Base-by-base conservation (phyloP, 1,140 invertebrate genomes). In the Streblospio benedicti region DNA sequence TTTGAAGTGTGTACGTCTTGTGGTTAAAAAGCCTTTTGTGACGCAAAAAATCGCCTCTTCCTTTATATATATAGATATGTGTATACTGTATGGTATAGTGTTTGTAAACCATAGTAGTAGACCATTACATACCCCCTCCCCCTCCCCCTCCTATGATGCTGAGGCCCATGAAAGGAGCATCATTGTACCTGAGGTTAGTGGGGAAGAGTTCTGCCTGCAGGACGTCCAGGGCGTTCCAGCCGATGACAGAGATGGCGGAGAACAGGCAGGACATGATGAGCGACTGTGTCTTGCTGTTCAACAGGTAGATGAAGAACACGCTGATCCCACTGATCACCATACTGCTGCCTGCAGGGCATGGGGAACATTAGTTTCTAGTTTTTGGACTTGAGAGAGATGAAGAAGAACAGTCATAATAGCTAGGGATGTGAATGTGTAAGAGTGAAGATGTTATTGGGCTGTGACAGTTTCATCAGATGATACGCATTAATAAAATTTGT, bases 101-200 rank as follows among this genome's bases (percentile, higher is more conserved):
- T n/a, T 12, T 60, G 28, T 60, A 14, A 60, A 38, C 23, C 5
- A 23, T 43, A 18, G 12, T 38, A 52, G n/a, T 5, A 18, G 23
- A 27, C 0, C 9, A 1, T 45, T 16, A 61, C 35, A 57, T 38
- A 9, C n/a, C 35, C 35, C 9, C n/a, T 38, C n/a, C 35, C 9
- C n/a, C n/a, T 38, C 9, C n/a, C 35, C n/a, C n/a, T 9, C 35
- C 9, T n/a, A 38, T 9, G 35, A 9, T n/a, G n/a, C n/a, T 9
- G 35, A 9, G 9, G n/a, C n/a, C 35, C 35, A 38, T n/a, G n/a
- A n/a, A n/a, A n/a, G n/a, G n/a, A n/a, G n/a, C n/a, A 38, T n/a
- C 35, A 25, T 45, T 88, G 90, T 63, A 82, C 81, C 81, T 80
- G 45, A 81, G 68, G 58, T 76, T 65, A 5, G 80, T 80, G 1